Percentiles rank a stretch among this genome's conserved stretches.
These are phyloP conservation scores for Bergia puertoricense DNA, from an alignment of 92 coral and sea anemone genomes.

Conservation along the genomic window DNA sequence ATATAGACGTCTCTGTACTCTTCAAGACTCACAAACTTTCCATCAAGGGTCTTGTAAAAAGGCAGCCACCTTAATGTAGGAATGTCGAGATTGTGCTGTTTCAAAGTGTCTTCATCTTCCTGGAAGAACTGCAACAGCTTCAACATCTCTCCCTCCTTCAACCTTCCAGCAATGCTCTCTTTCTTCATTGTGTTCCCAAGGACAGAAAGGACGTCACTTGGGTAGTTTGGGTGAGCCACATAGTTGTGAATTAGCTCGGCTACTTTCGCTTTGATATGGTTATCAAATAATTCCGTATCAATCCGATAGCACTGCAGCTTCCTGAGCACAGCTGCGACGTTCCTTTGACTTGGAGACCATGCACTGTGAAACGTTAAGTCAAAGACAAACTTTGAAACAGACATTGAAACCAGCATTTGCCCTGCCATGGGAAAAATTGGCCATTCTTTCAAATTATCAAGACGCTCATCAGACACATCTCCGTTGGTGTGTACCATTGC, in stretches of 20 bases:
- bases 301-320: slow-evolving; percentile 13
- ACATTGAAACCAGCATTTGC: background rate
- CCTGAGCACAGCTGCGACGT: slow-evolving; percentile 21
- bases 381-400: slow-evolving; percentile 3
- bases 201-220: slow-evolving; percentile 48
- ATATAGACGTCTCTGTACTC: slow-evolving; percentile 25
- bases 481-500: background rate
- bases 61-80: slow-evolving; percentile 45
- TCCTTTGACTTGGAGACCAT: slow-evolving; percentile 15
- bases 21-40: slow-evolving; percentile 42
- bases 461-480: background rate
- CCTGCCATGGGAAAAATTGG: slow-evolving; percentile 27
- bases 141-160: slow-evolving; percentile 37
- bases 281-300: slow-evolving; percentile 13
- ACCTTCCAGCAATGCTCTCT: slow-evolving; percentile 18
- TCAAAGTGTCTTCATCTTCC: slow-evolving; percentile 34
- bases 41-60: slow-evolving; percentile 48
- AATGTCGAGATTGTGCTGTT: slow-evolving; percentile 33
- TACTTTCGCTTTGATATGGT: background rate
- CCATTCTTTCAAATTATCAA: slow-evolving; percentile 14
- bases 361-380: slow-evolving; percentile 9
- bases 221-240: slow-evolving; percentile 55
- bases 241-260: slow-evolving; percentile 29
- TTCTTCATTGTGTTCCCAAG: slow-evolving; percentile 33
- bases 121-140: slow-evolving; percentile 49